Evolutionary conservation across 2,888 invertebrate species (phyloP).

Genomic region (Campoletis raptor): DNA sequence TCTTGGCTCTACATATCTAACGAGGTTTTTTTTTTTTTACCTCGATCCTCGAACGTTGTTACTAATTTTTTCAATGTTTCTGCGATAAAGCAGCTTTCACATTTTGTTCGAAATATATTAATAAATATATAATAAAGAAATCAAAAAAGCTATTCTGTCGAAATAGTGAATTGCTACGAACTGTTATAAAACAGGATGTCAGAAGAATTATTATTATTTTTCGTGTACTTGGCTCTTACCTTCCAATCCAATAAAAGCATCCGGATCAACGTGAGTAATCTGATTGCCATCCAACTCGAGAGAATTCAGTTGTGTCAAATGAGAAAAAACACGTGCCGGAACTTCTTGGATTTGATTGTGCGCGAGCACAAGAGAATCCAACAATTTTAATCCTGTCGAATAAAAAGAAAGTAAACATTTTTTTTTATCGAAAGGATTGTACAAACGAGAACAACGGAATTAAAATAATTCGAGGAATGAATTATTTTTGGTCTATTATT

Average conservation of each 20-base stretch:
- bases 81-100: not conserved
- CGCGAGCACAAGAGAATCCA: constrained; percentile 94
- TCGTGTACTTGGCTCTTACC: constrained; percentile 86
- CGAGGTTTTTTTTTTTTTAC: constrained; percentile 21
- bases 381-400: constrained; percentile 89
- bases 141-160: too few species aligned
- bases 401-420: constrained; percentile 15
- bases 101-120: not conserved
- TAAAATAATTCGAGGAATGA: not conserved
- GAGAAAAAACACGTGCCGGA: constrained; percentile 93
- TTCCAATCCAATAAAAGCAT: constrained; percentile 95
- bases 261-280: constrained; percentile 92
- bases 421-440: not conserved
- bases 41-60: not conserved
- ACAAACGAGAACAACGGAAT: not conserved
- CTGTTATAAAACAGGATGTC: not conserved
- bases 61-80: not conserved
- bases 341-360: constrained; percentile 91
- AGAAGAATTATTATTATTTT: not conserved
- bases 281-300: constrained; percentile 95
- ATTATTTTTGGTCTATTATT: not conserved
- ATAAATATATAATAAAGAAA: too few species aligned
- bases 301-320: constrained; percentile 92
- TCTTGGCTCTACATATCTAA: constrained; percentile 4
- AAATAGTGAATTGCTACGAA: not conserved